phyloP scores from a whole-genome alignment of 2,113 vertebrate genomes.

The Polypterus senegalus region DNA sequence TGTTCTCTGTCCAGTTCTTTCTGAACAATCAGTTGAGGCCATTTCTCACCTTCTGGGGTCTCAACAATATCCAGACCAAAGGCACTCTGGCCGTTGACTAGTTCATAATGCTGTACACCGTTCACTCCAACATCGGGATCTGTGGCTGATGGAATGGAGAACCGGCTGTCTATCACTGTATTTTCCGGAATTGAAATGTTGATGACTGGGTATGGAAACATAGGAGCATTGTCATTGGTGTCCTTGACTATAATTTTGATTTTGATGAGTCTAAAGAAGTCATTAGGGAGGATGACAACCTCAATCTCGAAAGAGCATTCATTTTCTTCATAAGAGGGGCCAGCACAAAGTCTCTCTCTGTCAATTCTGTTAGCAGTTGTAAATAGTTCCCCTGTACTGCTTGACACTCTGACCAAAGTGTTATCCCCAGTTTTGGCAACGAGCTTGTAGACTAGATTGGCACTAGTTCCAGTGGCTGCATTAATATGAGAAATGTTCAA shows the following conservation, averaged over 20 bases:
- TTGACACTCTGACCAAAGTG: constrained; percentile 88
- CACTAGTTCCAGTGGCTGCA: constrained; percentile 78
- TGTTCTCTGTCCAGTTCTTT: constrained; percentile 95
- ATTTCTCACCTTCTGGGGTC: constrained; percentile 96
- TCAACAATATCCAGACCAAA: constrained; percentile 97
- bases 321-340: constrained; percentile 76
- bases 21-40: constrained; percentile 96
- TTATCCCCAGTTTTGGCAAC: constrained; percentile 95
- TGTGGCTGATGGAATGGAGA: constrained; percentile 91
- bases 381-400: constrained; percentile 91
- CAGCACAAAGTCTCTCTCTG: constrained; percentile 91
- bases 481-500: constrained; percentile 95
- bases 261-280: constrained; percentile 96
- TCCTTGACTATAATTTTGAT: constrained; percentile 97
- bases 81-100: constrained; percentile 88
- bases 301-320: constrained; percentile 98
- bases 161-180: constrained; percentile 95
- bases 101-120: constrained; percentile 90
- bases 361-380: constrained; percentile 93
- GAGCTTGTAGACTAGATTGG: constrained; percentile 92
- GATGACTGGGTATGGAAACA: constrained; percentile 96
- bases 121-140: constrained; percentile 96
- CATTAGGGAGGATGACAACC: constrained; percentile 96
- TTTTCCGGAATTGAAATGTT: constrained; percentile 98
- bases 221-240: constrained; percentile 96